Base-by-base conservation (phyloP, 2,888 invertebrate genomes). In the Sarcophaga subvicina region DNA sequence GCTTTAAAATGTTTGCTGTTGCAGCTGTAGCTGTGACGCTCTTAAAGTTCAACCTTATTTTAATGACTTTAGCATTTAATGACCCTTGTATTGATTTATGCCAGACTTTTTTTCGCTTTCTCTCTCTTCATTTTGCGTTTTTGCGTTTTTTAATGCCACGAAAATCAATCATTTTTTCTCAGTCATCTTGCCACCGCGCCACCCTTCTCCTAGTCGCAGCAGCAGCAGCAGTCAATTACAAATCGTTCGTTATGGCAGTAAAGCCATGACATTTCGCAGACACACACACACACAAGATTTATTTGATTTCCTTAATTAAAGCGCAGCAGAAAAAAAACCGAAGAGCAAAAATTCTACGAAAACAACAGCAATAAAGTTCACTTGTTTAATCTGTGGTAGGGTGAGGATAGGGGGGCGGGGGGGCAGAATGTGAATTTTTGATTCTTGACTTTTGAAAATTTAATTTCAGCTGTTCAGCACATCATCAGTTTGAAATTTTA, bases 221-320 rank as follows among this genome's bases (percentile, higher is more conserved):
- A 37, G 2, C 37, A 37, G 37, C 37, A 37, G 37, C 37, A 54
- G 17, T 54, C 14, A 17, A 54, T 54, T 14, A 54, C 54, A 54
- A 54, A 54, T 17, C 17, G 17, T 54, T 54, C 12, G 4, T 54
- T 54, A 37, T 37, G 37, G 37, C 54, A 54, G 54, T 54, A 17
- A 12, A 54, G 17, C 17, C 69, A 69, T 75, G 69, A 75, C 67
- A 75, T 81, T 75, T 69, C 62, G 37, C 2, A 0, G 37, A 22
- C 47, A 80, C 49, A 37, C 47, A 67, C 73, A 67, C 67, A 25
- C 67, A 37, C 60, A 80, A 60, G 67, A 63, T 73, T 80, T 73
- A 73, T 81, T 81, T 69, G 81, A 67, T 81, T 81, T 75, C 69
- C 60, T 81, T 75, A 75, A 81, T 69, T 81, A 67, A 80, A 73